Evolutionary conservation across 2,797 vertebrate species (phyloP).

Genomic region (Masticophis lateralis): DNA sequence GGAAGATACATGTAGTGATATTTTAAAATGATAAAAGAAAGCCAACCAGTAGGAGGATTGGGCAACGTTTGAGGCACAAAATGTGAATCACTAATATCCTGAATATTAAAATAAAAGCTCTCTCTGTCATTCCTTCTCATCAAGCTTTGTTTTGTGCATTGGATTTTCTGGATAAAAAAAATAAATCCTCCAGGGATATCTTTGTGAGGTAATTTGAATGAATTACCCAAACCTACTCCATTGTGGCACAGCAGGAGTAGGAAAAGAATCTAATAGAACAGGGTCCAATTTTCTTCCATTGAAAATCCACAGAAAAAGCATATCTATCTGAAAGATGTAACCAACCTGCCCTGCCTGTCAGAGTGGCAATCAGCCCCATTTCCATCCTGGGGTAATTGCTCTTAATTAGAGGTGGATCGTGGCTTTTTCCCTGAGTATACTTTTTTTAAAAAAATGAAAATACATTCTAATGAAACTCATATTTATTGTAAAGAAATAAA

Average conservation of each 20-base stretch:
- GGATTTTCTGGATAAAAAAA: neutral
- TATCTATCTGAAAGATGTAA: neutral
- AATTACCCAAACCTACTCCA: neutral
- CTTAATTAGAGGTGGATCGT: too few relatives aligned
- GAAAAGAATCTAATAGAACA: neutral
- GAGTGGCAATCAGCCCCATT: too few relatives aligned
- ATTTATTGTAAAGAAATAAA: too few relatives aligned
- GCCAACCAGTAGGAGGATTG: neutral
- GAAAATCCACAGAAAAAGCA: neutral
- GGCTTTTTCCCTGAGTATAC: too few relatives aligned
- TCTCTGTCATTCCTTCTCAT: neutral
- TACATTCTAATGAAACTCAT: too few relatives aligned
- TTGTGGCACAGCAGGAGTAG: neutral
- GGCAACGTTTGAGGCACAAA: neutral
- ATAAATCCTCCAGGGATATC: neutral
- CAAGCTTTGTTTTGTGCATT: neutral
- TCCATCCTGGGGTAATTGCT: too few relatives aligned
- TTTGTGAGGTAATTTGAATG: neutral
- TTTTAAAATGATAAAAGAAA: conserved; percentile 18
- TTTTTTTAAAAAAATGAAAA: too few relatives aligned
- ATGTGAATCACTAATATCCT: neutral
- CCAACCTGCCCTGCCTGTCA: neutral
- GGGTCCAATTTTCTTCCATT: neutral
- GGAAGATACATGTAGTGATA: neutral
- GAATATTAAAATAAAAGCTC: neutral